Evolutionary conservation across 2,888 invertebrate genomes (phyloP).

Genomic region (Bombyx huttoni): DNA sequence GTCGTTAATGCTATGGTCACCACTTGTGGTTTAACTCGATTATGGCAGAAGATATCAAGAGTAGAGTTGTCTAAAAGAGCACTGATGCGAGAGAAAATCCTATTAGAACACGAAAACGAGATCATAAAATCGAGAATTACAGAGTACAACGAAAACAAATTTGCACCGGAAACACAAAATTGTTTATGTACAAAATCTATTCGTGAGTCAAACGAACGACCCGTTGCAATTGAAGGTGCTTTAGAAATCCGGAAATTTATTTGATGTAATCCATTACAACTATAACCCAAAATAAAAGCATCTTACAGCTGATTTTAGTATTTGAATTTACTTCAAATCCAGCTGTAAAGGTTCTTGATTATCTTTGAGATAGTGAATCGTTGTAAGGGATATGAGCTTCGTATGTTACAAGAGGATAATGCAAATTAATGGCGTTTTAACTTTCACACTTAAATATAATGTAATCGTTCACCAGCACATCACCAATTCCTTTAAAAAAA

Average conservation of each 20-base stretch:
- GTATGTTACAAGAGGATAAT: constrained; percentile 1
- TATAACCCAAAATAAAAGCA: too few relatives aligned
- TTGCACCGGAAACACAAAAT: constrained; percentile 19
- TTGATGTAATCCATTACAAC: background rate
- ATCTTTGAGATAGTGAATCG: background rate
- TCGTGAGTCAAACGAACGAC: constrained; percentile 14
- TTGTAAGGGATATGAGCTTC: background rate
- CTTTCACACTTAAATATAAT: constrained; percentile 25
- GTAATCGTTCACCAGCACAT: background rate
- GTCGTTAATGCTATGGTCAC: constrained; percentile 37
- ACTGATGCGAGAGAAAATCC: constrained; percentile 40
- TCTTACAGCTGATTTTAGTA: too few relatives aligned
- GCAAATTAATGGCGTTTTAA: constrained; percentile 52
- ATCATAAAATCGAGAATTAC: constrained; percentile 26
- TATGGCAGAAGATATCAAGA: constrained; percentile 56
- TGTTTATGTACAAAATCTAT: constrained; percentile 26
- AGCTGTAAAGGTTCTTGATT: too few relatives aligned
- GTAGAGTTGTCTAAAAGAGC: constrained; percentile 50
- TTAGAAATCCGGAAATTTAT: constrained; percentile 33
- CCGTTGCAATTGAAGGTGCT: constrained; percentile 38
- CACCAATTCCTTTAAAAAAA: background rate
- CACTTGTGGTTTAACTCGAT: constrained; percentile 42
- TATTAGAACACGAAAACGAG: constrained; percentile 44
- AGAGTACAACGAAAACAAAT: constrained; percentile 21
- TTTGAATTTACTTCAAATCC: too few relatives aligned